Base-by-base conservation (phyloP, 2,797 vertebrate genomes). In the Danio aesculapii region DNA sequence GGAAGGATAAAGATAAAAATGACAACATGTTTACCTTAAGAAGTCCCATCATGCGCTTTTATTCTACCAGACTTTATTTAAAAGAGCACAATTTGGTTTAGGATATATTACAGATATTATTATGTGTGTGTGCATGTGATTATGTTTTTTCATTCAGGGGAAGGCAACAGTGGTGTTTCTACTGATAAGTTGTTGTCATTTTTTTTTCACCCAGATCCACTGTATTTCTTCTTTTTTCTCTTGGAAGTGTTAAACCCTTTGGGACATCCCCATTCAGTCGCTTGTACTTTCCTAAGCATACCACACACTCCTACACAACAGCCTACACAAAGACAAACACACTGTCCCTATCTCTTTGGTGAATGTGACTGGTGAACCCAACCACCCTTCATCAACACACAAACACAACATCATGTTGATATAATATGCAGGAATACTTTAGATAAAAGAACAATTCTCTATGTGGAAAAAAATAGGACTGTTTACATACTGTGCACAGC, bases 231-330 rank as follows among this genome's bases (percentile, higher is more conserved):
- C 88, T 89, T 89, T 81, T 66, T 86, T 89, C 53, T n/a, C 77
- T 81, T 58, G 70, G 70, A 81, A 58, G 6, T 81, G 61, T 49
- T 78, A 8, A 67, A 77, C 50, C 59, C 11, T 66, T 83, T 83
- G 91, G 92, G 91, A 61, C 87, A 86, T 81, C 88, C 92, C 92
- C 55, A 2, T n/a, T 71, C 84, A 76, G 57, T 16, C 57, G 75
- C 55, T 10, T 77, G 30, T 76, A 75, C 87, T 92, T 84, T 89
- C 86, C 82, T 89, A 85, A 84, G 88, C 14, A 74, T 77, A 80
- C 83, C 79, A 84, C 82, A 66, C 17, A 83, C n/a, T 66, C 75
- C 64, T 55, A 74, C 82, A 67, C 79, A 73, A 10, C 5, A 41
- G 44, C 77, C 72, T 49, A 76, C 68, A 69, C 21, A 73, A 71